Evolutionary conservation across 1,140 invertebrate genomes (phyloP).

Genomic region (Diorhabda carinulata): DNA sequence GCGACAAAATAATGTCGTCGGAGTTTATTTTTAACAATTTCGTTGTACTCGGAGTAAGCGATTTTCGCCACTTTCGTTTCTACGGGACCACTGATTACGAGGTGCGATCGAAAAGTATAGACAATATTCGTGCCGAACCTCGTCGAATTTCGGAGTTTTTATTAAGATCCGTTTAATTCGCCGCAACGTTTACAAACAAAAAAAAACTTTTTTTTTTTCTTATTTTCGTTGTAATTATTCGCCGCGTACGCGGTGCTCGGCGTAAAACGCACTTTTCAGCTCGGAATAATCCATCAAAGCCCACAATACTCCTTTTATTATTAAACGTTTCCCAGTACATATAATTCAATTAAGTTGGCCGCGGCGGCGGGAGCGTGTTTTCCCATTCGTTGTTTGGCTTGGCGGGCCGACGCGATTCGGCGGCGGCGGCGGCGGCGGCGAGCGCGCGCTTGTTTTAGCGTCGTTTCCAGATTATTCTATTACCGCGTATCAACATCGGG

Average conservation of each 20-base stretch:
- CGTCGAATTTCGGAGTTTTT: too few relatives aligned
- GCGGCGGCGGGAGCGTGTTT: slow-evolving; percentile 18
- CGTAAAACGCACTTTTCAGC: slow-evolving; percentile 9
- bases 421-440: slow-evolving; percentile 3
- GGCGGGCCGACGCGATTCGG: slow-evolving; percentile 8
- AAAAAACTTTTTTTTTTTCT: not conserved
- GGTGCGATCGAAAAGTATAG: too few relatives aligned
- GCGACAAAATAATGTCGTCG: too few relatives aligned
- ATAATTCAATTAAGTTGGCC: slow-evolving; percentile 39
- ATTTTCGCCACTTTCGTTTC: too few relatives aligned
- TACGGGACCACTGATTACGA: too few relatives aligned
- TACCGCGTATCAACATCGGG: slow-evolving; percentile 50
- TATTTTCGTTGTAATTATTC: not conserved
- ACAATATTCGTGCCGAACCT: too few relatives aligned
- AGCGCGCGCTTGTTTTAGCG: slow-evolving; percentile 22
- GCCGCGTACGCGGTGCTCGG: not conserved
- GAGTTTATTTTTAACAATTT: too few relatives aligned
- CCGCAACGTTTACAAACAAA: not conserved
- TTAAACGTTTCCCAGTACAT: slow-evolving; percentile 27
- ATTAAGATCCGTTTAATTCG: not conserved
- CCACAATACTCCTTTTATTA: slow-evolving; percentile 30
- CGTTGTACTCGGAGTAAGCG: too few relatives aligned
- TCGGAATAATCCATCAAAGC: slow-evolving; percentile 28
- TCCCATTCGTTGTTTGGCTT: slow-evolving; percentile 29
- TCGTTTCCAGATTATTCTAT: slow-evolving; percentile 50